phyloP scores from a whole-genome alignment of 92 coral and sea anemone genomes.

The Micromussa lordhowensis region DNA sequence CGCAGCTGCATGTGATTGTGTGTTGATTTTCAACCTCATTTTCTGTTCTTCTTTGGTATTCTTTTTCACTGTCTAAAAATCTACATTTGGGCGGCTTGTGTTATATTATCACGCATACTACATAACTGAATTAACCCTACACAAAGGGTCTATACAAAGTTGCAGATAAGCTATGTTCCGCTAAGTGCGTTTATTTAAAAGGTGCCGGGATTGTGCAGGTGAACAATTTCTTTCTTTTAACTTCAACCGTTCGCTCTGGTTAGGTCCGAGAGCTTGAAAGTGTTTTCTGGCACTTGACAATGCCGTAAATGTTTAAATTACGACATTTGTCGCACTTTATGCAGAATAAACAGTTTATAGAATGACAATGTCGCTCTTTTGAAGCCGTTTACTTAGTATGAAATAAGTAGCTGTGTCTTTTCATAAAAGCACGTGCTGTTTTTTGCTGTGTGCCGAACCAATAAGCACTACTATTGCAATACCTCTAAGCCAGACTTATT shows the following conservation, averaged over 20 bases:
- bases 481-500: background rate
- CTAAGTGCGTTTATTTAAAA: background rate
- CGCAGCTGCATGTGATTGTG: constrained; percentile 23
- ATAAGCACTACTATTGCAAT: background rate
- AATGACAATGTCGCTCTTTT: constrained; percentile 43
- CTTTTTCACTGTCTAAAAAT: background rate
- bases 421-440: constrained; percentile 16
- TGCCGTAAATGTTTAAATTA: constrained; percentile 26
- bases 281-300: constrained; percentile 20
- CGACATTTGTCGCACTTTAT: constrained; percentile 27
- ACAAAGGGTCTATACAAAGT: constrained; percentile 29
- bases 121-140: constrained; percentile 3
- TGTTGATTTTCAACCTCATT: background rate
- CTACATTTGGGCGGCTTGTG: background rate
- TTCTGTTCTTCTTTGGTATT: background rate
- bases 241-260: background rate
- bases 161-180: constrained; percentile 19
- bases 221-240: background rate
- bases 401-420: background rate
- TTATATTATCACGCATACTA: constrained; percentile 4
- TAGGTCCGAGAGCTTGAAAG: constrained; percentile 4
- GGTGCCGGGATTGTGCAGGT: background rate
- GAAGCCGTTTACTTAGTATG: constrained; percentile 24
- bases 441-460: background rate
- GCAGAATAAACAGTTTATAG: constrained; percentile 22